A percentile compares a stretch with the other conserved stretches of the same genome.
Evolutionary conservation across 1,140 invertebrate genomes (phyloP).

Genomic region (Aphidius ervi): DNA sequence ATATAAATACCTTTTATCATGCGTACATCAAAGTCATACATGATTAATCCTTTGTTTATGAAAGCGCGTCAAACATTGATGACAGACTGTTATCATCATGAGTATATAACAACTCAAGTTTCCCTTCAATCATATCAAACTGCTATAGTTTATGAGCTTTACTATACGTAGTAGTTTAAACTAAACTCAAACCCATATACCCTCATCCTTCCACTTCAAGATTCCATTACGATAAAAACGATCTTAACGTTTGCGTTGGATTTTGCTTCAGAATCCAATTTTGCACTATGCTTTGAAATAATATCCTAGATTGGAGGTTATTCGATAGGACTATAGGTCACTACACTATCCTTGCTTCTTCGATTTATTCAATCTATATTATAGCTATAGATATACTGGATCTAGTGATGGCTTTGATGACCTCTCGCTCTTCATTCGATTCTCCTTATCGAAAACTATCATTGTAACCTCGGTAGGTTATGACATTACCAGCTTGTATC

Average conservation of each 20-base stretch:
- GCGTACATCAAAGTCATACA: slow-evolving; percentile 4
- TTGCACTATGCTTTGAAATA: slow-evolving; percentile 18
- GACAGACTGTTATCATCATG: slow-evolving; percentile 6
- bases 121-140: too few relatives aligned
- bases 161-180: too few relatives aligned
- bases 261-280: slow-evolving; percentile 7
- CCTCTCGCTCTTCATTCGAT: too few relatives aligned
- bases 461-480: too few relatives aligned
- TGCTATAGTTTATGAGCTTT: too few relatives aligned
- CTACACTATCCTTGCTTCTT: too few relatives aligned
- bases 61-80: slow-evolving; percentile 7
- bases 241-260: slow-evolving; percentile 7
- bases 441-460: too few relatives aligned
- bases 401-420: too few relatives aligned
- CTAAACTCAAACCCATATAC: neutral
- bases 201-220: slow-evolving; percentile 11
- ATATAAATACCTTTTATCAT: slow-evolving; percentile 10
- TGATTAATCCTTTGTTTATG: slow-evolving; percentile 17
- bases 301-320: slow-evolving; percentile 13
- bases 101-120: too few relatives aligned
- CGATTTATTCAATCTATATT: too few relatives aligned
- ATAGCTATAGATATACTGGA: too few relatives aligned
- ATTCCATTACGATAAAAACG: slow-evolving; percentile 24
- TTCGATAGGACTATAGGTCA: neutral
- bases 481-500: too few relatives aligned